Base-by-base conservation (phyloP, 2,797 vertebrate genomes). In the Macrochelys suwanniensis region DNA sequence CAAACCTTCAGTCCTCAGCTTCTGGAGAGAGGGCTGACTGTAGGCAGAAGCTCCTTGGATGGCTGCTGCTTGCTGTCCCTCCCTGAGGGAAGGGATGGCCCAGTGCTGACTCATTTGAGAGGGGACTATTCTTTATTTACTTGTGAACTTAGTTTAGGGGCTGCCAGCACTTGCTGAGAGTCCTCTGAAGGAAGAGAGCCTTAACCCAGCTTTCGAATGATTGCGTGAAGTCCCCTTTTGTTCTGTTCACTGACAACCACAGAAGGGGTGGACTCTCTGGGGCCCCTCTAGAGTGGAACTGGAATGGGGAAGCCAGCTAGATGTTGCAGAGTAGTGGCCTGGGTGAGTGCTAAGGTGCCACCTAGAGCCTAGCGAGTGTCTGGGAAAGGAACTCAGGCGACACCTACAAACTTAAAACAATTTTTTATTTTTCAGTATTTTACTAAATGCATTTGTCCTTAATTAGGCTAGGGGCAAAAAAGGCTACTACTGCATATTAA, bases 401-500 rank as follows among this genome's bases (percentile, higher is more conserved):
- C 68, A 23, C 53, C 28, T 53, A 56, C 31, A 91, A 82, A 83
- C 21, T 37, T 53, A 23, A 45, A 94, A 93, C 81, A 53, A 93
- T 25, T 6, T 85, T 89, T 33, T 28, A 12, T 7, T 49, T 92
- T 74, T 94, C 87, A 84, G 76, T 84, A 57, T 56, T 76, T 76
- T 92, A 89, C 87, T 94, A 82, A 51, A 89, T 11, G 84, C 89
- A 7, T 53, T 94, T 90, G 89, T 85, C 95, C 84, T 92, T 97
- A 95, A 96, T 93, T 87, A 65, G 65, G 42, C 59, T 42, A 65
- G 76, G 85, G 11, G n/a, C 51, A 86, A 96, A 53, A 56, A 83
- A 8, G 51, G 82, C 33, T 82, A 83, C 88, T 51, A 21, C 33
- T 77, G n/a, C n/a, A 56, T 87, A 68, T 93, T 84, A 87, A 37